These are phyloP conservation scores for Carterocephalus palaemon DNA, from an alignment of 2,888 invertebrate genomes.

Conservation along the genomic window DNA sequence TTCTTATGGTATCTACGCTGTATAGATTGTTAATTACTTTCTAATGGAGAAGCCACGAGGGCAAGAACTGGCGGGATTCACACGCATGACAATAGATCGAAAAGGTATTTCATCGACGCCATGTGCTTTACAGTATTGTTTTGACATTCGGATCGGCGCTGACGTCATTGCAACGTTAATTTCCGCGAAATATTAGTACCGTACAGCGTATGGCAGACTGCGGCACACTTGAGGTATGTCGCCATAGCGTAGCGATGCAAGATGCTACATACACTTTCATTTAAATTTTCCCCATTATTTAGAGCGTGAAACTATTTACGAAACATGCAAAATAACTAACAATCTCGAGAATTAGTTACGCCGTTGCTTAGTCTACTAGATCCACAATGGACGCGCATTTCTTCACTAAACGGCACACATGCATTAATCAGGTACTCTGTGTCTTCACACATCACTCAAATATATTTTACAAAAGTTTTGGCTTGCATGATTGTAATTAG, in stretches of 20 bases:
- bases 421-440: slow-evolving; percentile 50
- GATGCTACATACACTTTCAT: slow-evolving; percentile 72
- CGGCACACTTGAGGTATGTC: slow-evolving; percentile 33
- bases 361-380: slow-evolving; percentile 69
- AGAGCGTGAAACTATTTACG: slow-evolving; percentile 77
- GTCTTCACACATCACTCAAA: slow-evolving; percentile 16
- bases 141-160: slow-evolving; percentile 57
- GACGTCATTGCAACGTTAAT: slow-evolving; percentile 62
- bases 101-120: slow-evolving; percentile 46
- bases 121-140: slow-evolving; percentile 66
- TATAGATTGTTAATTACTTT: slow-evolving; percentile 64
- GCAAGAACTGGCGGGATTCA: slow-evolving; percentile 54
- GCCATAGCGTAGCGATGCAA: slow-evolving; percentile 40
- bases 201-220: slow-evolving; percentile 19
- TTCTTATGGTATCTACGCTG: slow-evolving; percentile 47
- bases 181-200: slow-evolving; percentile 47
- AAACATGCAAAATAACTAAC: slow-evolving; percentile 78
- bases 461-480: slow-evolving; percentile 11
- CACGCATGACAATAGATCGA: slow-evolving; percentile 59
- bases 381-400: slow-evolving; percentile 64
- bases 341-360: slow-evolving; percentile 77
- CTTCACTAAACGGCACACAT: slow-evolving; percentile 65
- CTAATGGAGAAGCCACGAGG: slow-evolving; percentile 61
- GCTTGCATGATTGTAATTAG: too few relatives aligned
- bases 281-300: slow-evolving; percentile 60